phyloP scores from a whole-genome alignment of 2,113 vertebrate species.

The Riparia riparia region DNA sequence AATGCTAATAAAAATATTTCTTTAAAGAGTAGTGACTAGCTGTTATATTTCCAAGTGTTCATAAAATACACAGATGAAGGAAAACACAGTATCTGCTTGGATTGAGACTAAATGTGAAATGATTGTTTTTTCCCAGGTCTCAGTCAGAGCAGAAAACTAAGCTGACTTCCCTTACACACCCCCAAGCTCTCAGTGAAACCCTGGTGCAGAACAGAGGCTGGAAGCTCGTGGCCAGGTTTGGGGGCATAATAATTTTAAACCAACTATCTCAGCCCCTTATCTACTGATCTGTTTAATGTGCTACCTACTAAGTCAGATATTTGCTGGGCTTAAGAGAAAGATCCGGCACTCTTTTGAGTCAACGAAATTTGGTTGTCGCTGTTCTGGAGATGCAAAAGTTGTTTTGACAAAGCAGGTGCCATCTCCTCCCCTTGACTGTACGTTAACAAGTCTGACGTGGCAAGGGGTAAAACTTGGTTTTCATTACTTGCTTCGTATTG shows the following conservation, averaged over 20 bases:
- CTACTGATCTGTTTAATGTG: not conserved
- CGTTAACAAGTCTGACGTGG: not conserved
- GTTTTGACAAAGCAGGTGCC: not conserved
- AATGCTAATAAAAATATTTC: not conserved
- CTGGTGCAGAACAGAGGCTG: not conserved
- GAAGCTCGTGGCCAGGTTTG: not conserved
- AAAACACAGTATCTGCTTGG: not conserved
- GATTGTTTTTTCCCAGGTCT: not conserved
- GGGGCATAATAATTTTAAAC: not conserved
- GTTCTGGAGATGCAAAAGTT: not conserved
- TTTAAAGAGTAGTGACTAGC: not conserved
- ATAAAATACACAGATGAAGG: not conserved
- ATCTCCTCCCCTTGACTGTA: not conserved
- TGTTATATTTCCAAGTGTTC: not conserved
- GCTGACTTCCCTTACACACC: not conserved
- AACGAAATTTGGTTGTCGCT: not conserved
- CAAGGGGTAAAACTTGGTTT: not conserved
- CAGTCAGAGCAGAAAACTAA: not conserved
- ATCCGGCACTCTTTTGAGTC: not conserved
- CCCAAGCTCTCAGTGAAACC: not conserved
- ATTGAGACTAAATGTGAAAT: not conserved
- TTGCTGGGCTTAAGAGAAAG: not conserved
- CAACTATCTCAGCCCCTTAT: not conserved
- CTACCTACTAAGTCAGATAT: not conserved
- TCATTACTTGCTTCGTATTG: not conserved